Percentiles rank a stretch among this genome's conserved stretches.
Evolutionary conservation across 2,888 invertebrate species (phyloP).

Genomic region (Orthosia incerta): DNA sequence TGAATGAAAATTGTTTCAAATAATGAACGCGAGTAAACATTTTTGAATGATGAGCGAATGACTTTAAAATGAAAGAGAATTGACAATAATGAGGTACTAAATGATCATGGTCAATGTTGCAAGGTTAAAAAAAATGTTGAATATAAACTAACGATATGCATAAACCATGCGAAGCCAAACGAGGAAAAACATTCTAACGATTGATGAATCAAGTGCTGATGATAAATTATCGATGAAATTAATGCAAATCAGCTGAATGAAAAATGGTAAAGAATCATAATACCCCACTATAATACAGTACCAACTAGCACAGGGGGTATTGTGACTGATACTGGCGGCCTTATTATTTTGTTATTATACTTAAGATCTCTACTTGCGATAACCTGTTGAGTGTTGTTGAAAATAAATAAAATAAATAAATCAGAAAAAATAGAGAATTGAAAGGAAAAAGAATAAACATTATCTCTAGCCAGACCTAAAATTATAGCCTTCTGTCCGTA

Average conservation of each 20-base stretch:
- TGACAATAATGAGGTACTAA: background rate
- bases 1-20: background rate
- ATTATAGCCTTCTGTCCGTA: background rate
- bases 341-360: no score
- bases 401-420: no score
- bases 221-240: background rate
- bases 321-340: no score
- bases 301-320: no score
- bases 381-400: no score
- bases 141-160: conserved; percentile 6
- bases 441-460: no score
- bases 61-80: background rate
- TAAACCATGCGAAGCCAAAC: no score
- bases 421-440: no score
- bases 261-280: background rate
- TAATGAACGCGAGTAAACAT: background rate
- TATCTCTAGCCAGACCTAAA: background rate
- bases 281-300: no score
- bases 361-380: no score
- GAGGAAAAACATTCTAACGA: no score
- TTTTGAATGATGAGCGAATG: background rate
- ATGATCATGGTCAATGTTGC: no score
- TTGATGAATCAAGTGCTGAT: background rate
- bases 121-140: background rate
- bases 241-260: background rate